Percentiles rank a stretch among this genome's conserved stretches.
Conservation (phyloP, 2,797 vertebrate genomes). For the Scolopax rusticola region DNA sequence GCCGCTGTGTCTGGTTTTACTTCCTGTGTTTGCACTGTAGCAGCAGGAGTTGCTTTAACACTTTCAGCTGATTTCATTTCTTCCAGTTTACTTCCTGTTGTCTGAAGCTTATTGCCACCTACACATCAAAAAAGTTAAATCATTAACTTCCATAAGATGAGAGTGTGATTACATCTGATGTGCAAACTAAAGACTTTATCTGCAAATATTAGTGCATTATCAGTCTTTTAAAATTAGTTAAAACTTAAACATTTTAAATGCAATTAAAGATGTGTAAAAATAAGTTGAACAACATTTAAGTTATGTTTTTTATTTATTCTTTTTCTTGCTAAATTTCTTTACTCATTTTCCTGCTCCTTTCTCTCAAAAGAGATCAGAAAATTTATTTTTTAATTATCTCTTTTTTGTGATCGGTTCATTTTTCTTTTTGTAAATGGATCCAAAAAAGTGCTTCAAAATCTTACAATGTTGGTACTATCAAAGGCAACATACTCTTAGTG, state of each 20-base stretch:
- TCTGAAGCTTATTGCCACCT: slow-evolving; percentile 96
- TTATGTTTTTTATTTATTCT: neutral
- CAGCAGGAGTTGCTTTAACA: slow-evolving; percentile 74
- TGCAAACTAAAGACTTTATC: neutral
- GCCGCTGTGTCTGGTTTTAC: slow-evolving; percentile 76
- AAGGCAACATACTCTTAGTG: neutral
- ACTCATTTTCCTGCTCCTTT: neutral
- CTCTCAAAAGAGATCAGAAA: neutral
- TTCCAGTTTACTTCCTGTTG: slow-evolving; percentile 88
- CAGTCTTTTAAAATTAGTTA: neutral
- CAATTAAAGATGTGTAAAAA: neutral
- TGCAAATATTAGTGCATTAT: neutral
- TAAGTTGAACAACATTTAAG: neutral
- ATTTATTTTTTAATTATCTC: neutral
- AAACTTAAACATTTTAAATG: neutral
- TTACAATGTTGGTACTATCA: neutral
- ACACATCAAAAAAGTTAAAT: slow-evolving; percentile 32
- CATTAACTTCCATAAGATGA: neutral
- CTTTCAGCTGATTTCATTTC: slow-evolving; percentile 86
- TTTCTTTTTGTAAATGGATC: neutral
- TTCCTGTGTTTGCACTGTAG: slow-evolving; percentile 79
- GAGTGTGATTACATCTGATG: neutral
- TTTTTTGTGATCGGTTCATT: neutral
- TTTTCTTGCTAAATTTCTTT: neutral
- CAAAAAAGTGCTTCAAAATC: neutral